Evolutionary conservation across 2,888 invertebrate genomes (phyloP).

Genomic region (Orchesellides sinensis): DNA sequence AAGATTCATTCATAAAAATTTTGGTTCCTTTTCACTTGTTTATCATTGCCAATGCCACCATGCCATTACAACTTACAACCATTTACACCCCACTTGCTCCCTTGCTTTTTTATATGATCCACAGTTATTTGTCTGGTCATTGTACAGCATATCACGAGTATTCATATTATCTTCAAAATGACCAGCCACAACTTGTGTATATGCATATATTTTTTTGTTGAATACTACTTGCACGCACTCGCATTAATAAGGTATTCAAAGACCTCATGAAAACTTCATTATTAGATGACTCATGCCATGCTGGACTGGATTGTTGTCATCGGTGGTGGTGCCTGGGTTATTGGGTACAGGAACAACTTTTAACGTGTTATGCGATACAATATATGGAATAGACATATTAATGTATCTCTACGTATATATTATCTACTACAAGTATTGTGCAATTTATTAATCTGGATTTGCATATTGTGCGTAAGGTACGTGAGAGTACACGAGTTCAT

Average conservation of each 20-base stretch:
- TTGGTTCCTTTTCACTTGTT: slow-evolving; percentile 29
- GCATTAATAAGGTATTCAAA: slow-evolving; percentile 3
- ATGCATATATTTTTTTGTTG: background rate
- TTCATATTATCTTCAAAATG: background rate
- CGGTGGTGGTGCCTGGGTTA: background rate
- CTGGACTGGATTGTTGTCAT: background rate
- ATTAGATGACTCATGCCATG: background rate
- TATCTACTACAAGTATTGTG: no score
- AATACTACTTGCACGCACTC: background rate
- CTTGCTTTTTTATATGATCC: slow-evolving; percentile 42
- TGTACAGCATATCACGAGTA: no score
- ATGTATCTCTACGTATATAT: background rate
- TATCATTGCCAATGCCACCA: slow-evolving; percentile 14
- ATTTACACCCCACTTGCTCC: slow-evolving; percentile 31
- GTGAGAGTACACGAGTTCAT: background rate
- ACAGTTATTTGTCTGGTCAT: slow-evolving; percentile 34
- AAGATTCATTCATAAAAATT: slow-evolving; percentile 53
- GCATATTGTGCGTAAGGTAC: background rate
- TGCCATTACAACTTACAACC: background rate
- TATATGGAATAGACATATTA: background rate
- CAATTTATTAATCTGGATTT: no score
- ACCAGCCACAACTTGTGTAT: background rate
- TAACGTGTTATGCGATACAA: background rate
- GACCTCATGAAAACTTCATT: background rate
- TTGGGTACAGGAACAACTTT: background rate